These are phyloP conservation scores for Carcinoscorpius rotundicauda DNA, from an alignment of 1,140 invertebrate species.

Conservation along the genomic window DNA sequence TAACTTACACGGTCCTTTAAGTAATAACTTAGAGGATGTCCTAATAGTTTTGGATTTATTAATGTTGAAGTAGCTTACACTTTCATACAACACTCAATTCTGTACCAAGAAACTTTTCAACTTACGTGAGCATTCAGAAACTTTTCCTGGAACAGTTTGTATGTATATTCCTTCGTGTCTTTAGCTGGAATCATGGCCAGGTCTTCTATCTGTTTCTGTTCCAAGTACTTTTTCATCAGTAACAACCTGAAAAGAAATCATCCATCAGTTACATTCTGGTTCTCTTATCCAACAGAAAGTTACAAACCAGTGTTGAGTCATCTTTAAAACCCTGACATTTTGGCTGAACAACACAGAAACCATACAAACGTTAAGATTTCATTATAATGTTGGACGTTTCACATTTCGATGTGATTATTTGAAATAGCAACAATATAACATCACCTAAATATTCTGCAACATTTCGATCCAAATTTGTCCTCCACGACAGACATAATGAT, in stretches of 20 bases:
- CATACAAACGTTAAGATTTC: too few species aligned
- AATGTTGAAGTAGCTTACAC: not conserved
- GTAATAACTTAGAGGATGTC: not conserved
- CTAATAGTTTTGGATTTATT: not conserved
- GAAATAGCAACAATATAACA: too few species aligned
- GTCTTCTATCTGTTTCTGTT: constrained; percentile 77
- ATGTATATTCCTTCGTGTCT: constrained; percentile 70
- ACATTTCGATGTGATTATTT: too few species aligned
- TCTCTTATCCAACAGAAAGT: too few species aligned
- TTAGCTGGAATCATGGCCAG: constrained; percentile 77
- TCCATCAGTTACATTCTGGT: too few species aligned
- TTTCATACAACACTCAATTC: not conserved
- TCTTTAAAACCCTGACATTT: too few species aligned
- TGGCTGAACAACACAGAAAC: too few species aligned
- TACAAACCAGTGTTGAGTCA: too few species aligned
- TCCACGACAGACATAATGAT: constrained; percentile 60
- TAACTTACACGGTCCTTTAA: not conserved
- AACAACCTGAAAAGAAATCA: constrained; percentile 47
- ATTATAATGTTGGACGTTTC: too few species aligned
- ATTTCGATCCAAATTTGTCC: constrained; percentile 72
- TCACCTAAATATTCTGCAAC: constrained; percentile 64
- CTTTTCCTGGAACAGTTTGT: constrained; percentile 64
- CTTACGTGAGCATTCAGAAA: constrained; percentile 45
- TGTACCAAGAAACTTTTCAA: not conserved
- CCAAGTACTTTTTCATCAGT: constrained; percentile 58